Base-by-base conservation (phyloP, 2,888 invertebrate genomes). In the Malthinus seriepunctatus region DNA sequence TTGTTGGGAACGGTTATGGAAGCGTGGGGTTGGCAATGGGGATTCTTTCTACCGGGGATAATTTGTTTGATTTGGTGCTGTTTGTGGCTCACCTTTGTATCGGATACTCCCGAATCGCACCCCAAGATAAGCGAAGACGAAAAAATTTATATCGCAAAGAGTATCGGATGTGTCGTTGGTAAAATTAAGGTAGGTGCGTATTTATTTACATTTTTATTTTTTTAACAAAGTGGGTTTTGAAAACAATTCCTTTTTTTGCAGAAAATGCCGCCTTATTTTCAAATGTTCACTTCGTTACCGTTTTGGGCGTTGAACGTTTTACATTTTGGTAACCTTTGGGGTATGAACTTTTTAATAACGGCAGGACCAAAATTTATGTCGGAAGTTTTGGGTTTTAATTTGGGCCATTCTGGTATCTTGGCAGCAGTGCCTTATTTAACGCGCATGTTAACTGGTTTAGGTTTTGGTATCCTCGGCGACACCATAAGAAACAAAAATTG, bases 241-340 rank as follows among this genome's bases (percentile, higher is more conserved):
- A 50, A 34, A 33, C 51, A 38, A 62, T 56, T 56, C 47, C 53
- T 76, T n/a, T 53, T 56, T 65, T 82, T 82, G 49, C 80, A 90
- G 84, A 78, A 83, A 56, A 79, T 86, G 45, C 88, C 88, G 1
- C 91, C 91, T 1, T 82, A 88, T 66, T 82, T 78, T 67, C 78
- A 80, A 32, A 86, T 91, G 34, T 62, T 85, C 10, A 74, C 82
- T 1, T 90, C 90, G 0, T 63, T 88, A 45, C 90, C 90, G 10
- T 90, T 90, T 74, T 80, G 87, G 76, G 85, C 88, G 0, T 80
- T 91, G 70, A 67, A 82, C 8, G 67, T 87, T 1, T 79, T 89
- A 15, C 91, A 91, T 68, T 90, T 87, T 68, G 91, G 91, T 35
- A 91, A 88, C 70, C 78, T 89, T 57, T 91, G 90, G 86, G 88